Base-by-base conservation (phyloP, 2,797 vertebrate species). In the Amazona finschi region DNA sequence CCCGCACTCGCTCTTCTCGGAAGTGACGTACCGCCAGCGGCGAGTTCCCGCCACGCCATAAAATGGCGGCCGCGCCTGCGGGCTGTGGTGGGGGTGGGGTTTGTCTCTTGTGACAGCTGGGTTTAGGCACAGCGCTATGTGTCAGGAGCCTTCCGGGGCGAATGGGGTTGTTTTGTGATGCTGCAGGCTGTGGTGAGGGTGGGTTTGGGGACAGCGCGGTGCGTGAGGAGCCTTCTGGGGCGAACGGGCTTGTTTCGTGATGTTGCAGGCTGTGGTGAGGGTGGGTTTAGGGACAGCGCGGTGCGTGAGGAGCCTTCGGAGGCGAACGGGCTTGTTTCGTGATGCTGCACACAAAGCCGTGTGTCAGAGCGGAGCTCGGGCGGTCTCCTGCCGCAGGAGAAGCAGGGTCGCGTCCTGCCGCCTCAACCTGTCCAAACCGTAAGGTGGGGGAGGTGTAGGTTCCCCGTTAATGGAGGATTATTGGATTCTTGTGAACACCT, bases 51-150 rank as follows among this genome's bases (percentile, higher is more conserved):
- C 14, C 39, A 17, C 18, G 18, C 8, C 13, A 0, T 4, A 53
- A 74, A 3, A 65, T 93, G 93, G 94, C 73, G 81, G 57, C 14
- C 0, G 18, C 2, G 11, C 6, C 0, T 10, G 30, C 18, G 36
- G 8, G 18, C 5, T 2, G 2, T 3, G 8, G 1, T 12, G 5
- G 0, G 0, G 0, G 1, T 2, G 0, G 0, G 0, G 0, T 0
- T 0, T 3, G 24, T 10, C 36, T 36, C 9, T 36, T 36, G 36
- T 36, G 36, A 36, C 36, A 36, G 36, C 9, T 7, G 66, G 6
- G 11, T 1, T 1, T 10, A 7, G 49, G 38, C 6, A 1, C 11
- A 2, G 5, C 8, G 10, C 11, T 0, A 57, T 5, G 65, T 5
- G 18, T 44, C 13, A 3, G 1, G 58, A 44, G 39, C 12, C 11